These are phyloP conservation scores for Mesorhabditis spiculigera DNA, from an alignment of 2,888 invertebrate genomes.

Conservation along the genomic window DNA sequence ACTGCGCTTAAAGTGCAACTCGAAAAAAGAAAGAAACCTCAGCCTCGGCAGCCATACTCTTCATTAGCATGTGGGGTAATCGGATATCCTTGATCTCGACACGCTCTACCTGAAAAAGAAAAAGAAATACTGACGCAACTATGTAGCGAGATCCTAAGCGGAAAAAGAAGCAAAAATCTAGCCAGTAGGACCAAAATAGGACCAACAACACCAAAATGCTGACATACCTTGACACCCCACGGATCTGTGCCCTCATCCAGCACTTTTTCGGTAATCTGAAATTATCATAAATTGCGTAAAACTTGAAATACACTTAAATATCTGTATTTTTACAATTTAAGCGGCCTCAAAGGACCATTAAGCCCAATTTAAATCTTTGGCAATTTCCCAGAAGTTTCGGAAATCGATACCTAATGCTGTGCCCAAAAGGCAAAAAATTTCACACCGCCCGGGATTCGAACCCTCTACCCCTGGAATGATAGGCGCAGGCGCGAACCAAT, in stretches of 20 bases:
- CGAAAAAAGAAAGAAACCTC: slow-evolving; percentile 63
- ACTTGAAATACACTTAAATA: too few relatives aligned
- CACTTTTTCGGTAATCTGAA: slow-evolving; percentile 62
- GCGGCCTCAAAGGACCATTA: too few relatives aligned
- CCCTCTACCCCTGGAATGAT: too few relatives aligned
- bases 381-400: too few relatives aligned
- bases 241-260: slow-evolving; percentile 62
- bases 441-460: too few relatives aligned
- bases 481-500: background rate
- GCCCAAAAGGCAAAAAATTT: background rate
- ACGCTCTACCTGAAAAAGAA: slow-evolving; percentile 41
- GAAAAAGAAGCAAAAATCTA: too few relatives aligned
- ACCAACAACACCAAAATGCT: background rate
- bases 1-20: too few relatives aligned
- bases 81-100: slow-evolving; percentile 80
- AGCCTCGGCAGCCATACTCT: slow-evolving; percentile 93
- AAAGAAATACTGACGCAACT: background rate
- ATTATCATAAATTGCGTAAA: background rate
- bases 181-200: too few relatives aligned
- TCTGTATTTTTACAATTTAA: too few relatives aligned
- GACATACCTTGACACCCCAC: slow-evolving; percentile 61
- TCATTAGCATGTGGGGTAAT: slow-evolving; percentile 82
- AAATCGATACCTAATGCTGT: background rate
- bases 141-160: too few relatives aligned
- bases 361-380: too few relatives aligned